Percentiles rank a stretch among this genome's conserved stretches.
Conservation (phyloP, 2,888 invertebrate species). For the Cheilosia pagana region DNA sequence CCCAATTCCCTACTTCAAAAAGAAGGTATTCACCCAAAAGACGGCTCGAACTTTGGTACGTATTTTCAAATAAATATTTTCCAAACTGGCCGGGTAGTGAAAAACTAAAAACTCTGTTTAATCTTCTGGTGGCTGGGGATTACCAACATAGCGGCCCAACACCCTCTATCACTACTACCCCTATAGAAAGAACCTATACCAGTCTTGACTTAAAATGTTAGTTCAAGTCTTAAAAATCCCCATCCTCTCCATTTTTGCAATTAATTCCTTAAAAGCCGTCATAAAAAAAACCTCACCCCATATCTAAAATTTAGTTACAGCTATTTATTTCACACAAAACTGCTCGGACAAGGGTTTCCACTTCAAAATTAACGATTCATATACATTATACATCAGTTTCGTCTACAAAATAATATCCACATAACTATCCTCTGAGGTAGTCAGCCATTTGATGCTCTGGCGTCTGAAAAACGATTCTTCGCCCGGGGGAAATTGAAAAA, state of each 20-base stretch:
- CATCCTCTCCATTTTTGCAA: background rate
- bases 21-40: no score
- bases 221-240: no score
- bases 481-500: background rate
- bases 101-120: no score
- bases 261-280: background rate
- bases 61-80: no score
- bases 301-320: conserved; percentile 27
- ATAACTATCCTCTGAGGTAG: background rate
- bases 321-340: conserved; percentile 29
- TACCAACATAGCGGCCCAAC: no score
- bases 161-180: no score
- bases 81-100: no score
- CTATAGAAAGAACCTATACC: no score
- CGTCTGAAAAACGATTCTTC: background rate
- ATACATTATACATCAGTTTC: conserved; percentile 7
- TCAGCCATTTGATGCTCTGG: conserved; percentile 3
- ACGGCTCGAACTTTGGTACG: no score
- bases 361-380: conserved; percentile 31
- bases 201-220: no score
- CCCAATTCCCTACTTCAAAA: no score
- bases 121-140: no score
- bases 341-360: conserved; percentile 26
- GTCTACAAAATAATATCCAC: background rate
- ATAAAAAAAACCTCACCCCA: background rate